Base-by-base conservation (phyloP, 92 coral and sea anemone species). In the Zoanthus sansibaricus region DNA sequence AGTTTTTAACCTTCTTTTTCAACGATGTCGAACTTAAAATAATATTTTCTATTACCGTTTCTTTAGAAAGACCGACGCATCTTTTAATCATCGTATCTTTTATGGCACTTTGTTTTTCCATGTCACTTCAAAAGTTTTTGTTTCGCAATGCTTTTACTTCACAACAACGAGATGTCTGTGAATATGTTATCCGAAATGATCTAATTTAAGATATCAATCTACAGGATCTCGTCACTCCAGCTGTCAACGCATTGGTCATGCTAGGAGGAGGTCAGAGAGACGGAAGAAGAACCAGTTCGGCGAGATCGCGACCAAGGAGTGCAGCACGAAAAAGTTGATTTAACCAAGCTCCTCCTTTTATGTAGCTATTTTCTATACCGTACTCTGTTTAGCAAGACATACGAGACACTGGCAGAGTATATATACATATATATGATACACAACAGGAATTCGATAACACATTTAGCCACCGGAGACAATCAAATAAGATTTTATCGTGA, bases 301-400 rank as follows among this genome's bases (percentile, higher is more conserved):
- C 85, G 49, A 80, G 85, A 31, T 80, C 85, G 58, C 85, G 85
- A 48, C 85, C 85, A 16, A 66, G 85, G 62, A 80, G 85, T 44
- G 85, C 85, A 6, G 85, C 85, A 3, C 58, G 85, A 12, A 80
- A 80, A 47, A 76, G 47, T 17, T 80, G 47, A 80, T 16, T 20
- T 9, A 18, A 5, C 20, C 69, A 62, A 62, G 5, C 10, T 17
- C 20, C 25, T 16, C 25, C 21, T 5, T 17, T n/a, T 2, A 62
- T 15, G 18, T 16, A 17, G 30, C n/a, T 62, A 9, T 62, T 62
- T 62, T 1, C 17, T 17, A 62, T 20, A 4, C 5, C 17, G n/a
- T 9, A 18, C 10, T 62, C 69, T 17, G 6, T 62, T 17, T 17
- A 17, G 31, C 25, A 62, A 17, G 7, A 62, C 9, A 17, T 20